These are phyloP conservation scores for Norana najaformis DNA, from an alignment of 2,888 invertebrate species.

Conservation along the genomic window DNA sequence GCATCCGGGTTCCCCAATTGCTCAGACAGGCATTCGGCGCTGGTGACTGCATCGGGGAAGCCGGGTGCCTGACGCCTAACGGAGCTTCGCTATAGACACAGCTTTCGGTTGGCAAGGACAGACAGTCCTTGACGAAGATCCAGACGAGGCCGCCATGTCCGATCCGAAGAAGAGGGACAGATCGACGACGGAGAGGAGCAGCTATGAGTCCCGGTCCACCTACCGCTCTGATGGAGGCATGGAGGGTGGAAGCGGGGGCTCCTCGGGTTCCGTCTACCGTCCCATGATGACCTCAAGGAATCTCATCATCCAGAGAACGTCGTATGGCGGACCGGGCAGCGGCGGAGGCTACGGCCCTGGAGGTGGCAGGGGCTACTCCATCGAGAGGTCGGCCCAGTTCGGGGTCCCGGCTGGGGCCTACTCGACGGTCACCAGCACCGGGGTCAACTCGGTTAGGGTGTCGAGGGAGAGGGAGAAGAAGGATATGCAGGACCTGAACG, in stretches of 20 bases:
- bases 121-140: neutral
- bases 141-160: neutral
- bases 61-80: neutral
- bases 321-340: constrained; percentile 30
- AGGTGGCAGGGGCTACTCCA: constrained; percentile 7
- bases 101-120: constrained; percentile 5
- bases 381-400: constrained; percentile 9
- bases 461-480: constrained; percentile 65
- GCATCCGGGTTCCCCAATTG: neutral
- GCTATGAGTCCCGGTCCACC: constrained; percentile 4
- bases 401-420: constrained; percentile 49
- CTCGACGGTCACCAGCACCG: constrained; percentile 51
- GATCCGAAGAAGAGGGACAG: constrained; percentile 8
- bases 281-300: constrained; percentile 40
- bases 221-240: neutral
- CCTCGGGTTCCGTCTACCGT: constrained; percentile 34
- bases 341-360: constrained; percentile 38
- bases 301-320: constrained; percentile 40
- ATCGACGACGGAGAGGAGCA: neutral
- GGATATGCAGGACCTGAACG: constrained; percentile 66
- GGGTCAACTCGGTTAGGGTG: constrained; percentile 62
- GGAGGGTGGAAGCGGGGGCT: neutral
- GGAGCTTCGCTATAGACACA: neutral
- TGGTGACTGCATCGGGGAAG: neutral
- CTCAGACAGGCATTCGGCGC: neutral